Base-by-base conservation (phyloP, 2,888 invertebrate species). In the Ophraella communa region DNA sequence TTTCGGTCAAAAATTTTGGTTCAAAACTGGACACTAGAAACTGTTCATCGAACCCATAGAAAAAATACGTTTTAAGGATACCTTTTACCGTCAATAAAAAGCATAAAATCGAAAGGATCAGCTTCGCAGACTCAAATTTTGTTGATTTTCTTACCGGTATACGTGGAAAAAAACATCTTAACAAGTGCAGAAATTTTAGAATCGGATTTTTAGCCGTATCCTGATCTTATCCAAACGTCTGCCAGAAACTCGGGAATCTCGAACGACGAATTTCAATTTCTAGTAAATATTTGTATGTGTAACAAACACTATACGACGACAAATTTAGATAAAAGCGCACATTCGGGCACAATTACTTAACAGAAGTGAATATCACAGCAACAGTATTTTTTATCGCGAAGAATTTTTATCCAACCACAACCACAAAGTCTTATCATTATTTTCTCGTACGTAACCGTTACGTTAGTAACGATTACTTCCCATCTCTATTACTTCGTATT, bases 351-450 rank as follows among this genome's bases (percentile, higher is more conserved):
- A 47, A n/a, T 60, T 60, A 62, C 44, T 58, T 63, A 65, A 64
- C 66, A 70, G 70, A 71, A 69, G 71, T 74, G 73, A 73, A 73
- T 81, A 81, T 81, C 80, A 81, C 81, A 81, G 81, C 80, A 81
- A 80, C 78, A 80, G 79, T 81, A 79, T 77, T 77, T 73, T 77
- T 76, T 72, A n/a, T n/a, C n/a, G 75, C 56, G 52, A 55, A 64
- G 49, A 66, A 45, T 17, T 61, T 59, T 42, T 51, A 52, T 23
- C n/a, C n/a, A n/a, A n/a, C n/a, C n/a, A n/a, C 54, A 47, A 47
- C 30, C 11, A 45, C 20, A 30, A 52, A 42, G 27, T 53, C 47
- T 53, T 33, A 24, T 62, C 54, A 54, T 55, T 62, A 62, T 58
- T 23, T 33, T 23, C 21, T 23, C 5, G 21, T 23, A 45, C 10